These are phyloP conservation scores for Phrynocephalus forsythii DNA, from an alignment of 2,797 vertebrate species.

Conservation along the genomic window DNA sequence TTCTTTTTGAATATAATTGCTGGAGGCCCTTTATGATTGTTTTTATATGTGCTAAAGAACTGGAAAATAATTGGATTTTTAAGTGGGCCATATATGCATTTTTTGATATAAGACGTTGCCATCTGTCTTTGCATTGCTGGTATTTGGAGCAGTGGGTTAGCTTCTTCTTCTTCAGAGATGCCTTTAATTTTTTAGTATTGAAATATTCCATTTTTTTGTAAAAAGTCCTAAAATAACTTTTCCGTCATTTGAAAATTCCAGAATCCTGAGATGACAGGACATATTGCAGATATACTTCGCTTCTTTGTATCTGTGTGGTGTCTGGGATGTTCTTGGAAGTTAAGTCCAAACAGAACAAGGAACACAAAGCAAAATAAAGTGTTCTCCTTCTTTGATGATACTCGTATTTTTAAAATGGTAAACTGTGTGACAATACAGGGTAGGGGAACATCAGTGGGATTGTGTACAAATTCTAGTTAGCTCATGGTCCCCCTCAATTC, in stretches of 20 bases:
- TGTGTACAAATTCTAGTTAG: too few relatives aligned
- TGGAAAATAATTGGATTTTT: conserved; percentile 35
- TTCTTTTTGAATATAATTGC: not conserved
- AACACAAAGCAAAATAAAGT: too few relatives aligned
- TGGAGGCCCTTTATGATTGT: conserved; percentile 24
- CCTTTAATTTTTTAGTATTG: not conserved
- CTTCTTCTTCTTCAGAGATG: not conserved
- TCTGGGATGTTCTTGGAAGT: not conserved
- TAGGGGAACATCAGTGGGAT: too few relatives aligned
- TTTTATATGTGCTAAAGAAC: not conserved
- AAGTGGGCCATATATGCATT: not conserved
- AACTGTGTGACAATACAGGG: not conserved
- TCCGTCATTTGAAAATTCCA: not conserved
- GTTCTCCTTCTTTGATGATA: too few relatives aligned
- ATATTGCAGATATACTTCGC: not conserved
- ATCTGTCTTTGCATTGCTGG: not conserved
- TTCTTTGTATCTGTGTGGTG: not conserved
- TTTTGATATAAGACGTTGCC: conserved; percentile 2
- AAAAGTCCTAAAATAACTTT: not conserved
- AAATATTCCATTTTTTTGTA: not conserved
- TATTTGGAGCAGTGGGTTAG: not conserved
- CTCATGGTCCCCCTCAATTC: too few relatives aligned
- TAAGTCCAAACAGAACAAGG: too few relatives aligned
- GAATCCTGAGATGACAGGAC: not conserved
- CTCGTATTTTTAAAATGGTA: not conserved